Evolutionary conservation across 2,113 vertebrate species (phyloP), one percentile per base, ranked within the genome.

Genomic region (Micronycteris hirsuta): DNA sequence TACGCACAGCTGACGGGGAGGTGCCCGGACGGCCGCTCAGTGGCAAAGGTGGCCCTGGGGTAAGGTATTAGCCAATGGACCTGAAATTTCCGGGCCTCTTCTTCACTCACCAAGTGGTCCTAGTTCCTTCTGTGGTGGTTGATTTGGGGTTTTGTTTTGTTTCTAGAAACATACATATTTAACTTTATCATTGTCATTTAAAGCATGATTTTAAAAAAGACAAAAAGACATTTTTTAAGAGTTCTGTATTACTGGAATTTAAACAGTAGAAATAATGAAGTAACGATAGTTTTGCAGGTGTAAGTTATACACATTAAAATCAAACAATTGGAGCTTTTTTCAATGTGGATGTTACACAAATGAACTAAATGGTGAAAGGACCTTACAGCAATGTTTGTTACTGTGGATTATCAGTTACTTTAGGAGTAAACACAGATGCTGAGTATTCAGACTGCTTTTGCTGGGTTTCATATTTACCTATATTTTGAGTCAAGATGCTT

Each of bases 131-230:
- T n/a, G 58, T 65, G 78, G 63, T 76, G 16, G 24, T 52, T 63
- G 89, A 33, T 41, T 41, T 81, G 16, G 33, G 58, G 24, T 92
- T 90, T 96, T 83, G 47, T 73, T 87, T 96, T 67, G 41, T 74
- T 73, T 74, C 45, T 26, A 17, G 45, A 74, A 47, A 74, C 71
- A 74, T 74, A 73, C 15, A 74, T 28, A 47, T 74, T 74, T 74
- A 74, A 74, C 6, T 74, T 65, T 67, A 67, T 17, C 15, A 74
- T 47, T 47, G 71, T 74, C 26, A 74, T 74, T 47, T 74, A 47
- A 74, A 74, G 71, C 26, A 45, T 74, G 71, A 74, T 47, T 74
- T 47, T 17, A 74, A 31, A 74, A 74, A 74, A 47, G 4, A 74
- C 71, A 28, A 17, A 74, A 45, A 74, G 41, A 74, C 41, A 74